Percentiles rank a stretch among this genome's conserved stretches.
Conservation (phyloP, 2,113 vertebrate genomes). For the Motacilla alba region DNA sequence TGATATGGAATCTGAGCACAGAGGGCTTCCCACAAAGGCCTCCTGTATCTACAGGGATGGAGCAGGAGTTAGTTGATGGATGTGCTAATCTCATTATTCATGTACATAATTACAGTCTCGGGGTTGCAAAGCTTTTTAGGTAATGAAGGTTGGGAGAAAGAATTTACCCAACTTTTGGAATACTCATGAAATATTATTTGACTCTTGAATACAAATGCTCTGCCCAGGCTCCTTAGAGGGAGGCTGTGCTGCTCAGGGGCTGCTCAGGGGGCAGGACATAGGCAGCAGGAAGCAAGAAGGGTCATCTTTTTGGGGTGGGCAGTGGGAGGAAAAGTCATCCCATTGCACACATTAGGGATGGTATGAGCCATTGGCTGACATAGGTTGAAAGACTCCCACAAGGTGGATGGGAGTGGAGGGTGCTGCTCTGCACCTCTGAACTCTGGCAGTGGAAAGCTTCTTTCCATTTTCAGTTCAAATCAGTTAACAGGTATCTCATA, state of each 20-base stretch:
- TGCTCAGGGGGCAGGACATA: neutral
- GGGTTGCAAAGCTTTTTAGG: constrained; percentile 57
- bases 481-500: neutral
- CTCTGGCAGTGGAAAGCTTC: neutral
- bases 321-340: neutral
- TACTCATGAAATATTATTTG: constrained; percentile 17
- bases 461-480: neutral
- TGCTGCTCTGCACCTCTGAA: neutral
- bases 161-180: constrained; percentile 67
- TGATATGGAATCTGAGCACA: neutral
- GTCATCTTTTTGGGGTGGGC: neutral
- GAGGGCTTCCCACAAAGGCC: neutral
- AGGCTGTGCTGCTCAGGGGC: accelerated
- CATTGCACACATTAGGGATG: accelerated
- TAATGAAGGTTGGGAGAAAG: constrained; percentile 54
- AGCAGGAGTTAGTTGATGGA: constrained; percentile 35
- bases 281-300: no score
- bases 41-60: neutral
- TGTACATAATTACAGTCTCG: constrained; percentile 61
- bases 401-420: neutral
- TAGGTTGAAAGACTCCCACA: neutral
- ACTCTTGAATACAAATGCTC: neutral
- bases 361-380: neutral
- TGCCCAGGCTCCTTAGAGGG: accelerated
- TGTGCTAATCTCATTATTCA: constrained; percentile 71